Conservation (phyloP, 2,888 invertebrate genomes). For the Phasia obesa region DNA sequence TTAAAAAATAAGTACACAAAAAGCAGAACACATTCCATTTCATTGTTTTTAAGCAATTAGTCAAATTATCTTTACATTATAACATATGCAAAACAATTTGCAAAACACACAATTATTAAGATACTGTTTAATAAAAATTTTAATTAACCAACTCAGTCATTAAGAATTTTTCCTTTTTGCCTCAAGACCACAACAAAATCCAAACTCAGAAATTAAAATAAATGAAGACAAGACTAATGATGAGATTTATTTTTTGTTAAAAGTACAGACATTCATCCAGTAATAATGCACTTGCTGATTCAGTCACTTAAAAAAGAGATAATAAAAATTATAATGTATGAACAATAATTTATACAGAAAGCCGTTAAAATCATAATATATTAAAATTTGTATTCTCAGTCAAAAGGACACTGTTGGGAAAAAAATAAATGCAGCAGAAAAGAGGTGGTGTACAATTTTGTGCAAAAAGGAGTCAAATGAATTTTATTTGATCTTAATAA, state of each 20-base stretch:
- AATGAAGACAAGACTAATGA: conserved; percentile 27
- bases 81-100: conserved; percentile 40
- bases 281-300: background rate
- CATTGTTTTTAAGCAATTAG: no score
- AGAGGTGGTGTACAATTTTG: no score
- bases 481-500: no score
- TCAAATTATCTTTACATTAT: conserved; percentile 37
- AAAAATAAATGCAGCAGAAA: background rate
- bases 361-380: conserved; percentile 32
- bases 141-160: conserved; percentile 29
- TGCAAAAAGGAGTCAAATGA: no score
- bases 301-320: conserved; percentile 3
- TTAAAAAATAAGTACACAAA: no score
- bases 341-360: conserved; percentile 53
- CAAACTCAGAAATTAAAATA: conserved; percentile 1
- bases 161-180: conserved; percentile 2
- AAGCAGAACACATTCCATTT: no score
- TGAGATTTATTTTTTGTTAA: conserved; percentile 27
- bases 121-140: conserved; percentile 29
- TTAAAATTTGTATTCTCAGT: background rate
- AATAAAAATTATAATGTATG: conserved; percentile 36
- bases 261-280: background rate
- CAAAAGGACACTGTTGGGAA: conserved; percentile 12
- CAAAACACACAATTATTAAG: conserved; percentile 48
- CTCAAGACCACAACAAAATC: conserved; percentile 14